Conservation (phyloP, 1,140 invertebrate genomes). For the Thaumetopoea pityocampa region DNA sequence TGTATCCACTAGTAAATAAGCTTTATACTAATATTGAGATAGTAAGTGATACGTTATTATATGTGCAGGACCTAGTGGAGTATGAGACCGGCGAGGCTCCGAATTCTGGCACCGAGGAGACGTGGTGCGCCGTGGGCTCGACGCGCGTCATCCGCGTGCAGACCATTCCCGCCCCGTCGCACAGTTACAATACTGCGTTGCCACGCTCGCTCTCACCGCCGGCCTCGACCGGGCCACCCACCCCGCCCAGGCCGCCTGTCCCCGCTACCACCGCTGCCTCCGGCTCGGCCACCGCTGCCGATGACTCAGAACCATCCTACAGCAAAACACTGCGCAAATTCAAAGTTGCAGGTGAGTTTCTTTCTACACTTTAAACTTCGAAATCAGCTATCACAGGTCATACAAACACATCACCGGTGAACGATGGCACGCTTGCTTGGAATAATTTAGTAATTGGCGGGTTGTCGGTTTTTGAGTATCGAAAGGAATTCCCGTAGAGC, state of each 20-base stretch:
- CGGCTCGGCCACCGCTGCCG: too few species aligned
- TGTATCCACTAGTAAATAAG: background rate
- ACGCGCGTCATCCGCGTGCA: slow-evolving; percentile 35
- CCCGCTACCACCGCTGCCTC: too few species aligned
- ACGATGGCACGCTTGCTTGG: too few species aligned
- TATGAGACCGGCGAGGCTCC: slow-evolving; percentile 41
- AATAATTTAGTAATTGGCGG: too few species aligned
- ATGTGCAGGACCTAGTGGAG: slow-evolving; percentile 49
- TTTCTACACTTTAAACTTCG: background rate
- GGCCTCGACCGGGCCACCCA: too few species aligned
- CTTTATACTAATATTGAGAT: background rate
- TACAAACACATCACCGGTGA: background rate
- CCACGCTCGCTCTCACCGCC: too few species aligned
- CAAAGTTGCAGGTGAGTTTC: slow-evolving; percentile 39
- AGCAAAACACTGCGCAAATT: slow-evolving; percentile 27
- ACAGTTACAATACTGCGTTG: too few species aligned
- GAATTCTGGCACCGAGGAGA: slow-evolving; percentile 26
- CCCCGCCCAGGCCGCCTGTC: too few species aligned
- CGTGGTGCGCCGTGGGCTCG: slow-evolving; percentile 32
- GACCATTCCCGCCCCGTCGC: too few species aligned
- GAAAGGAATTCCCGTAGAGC: too few species aligned
- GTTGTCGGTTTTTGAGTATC: too few species aligned
- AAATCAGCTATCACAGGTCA: background rate
- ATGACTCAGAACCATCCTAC: too few species aligned
- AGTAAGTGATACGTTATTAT: slow-evolving; percentile 27